Base-by-base conservation (phyloP, 2,888 invertebrate species). In the Mythimna lalbum region DNA sequence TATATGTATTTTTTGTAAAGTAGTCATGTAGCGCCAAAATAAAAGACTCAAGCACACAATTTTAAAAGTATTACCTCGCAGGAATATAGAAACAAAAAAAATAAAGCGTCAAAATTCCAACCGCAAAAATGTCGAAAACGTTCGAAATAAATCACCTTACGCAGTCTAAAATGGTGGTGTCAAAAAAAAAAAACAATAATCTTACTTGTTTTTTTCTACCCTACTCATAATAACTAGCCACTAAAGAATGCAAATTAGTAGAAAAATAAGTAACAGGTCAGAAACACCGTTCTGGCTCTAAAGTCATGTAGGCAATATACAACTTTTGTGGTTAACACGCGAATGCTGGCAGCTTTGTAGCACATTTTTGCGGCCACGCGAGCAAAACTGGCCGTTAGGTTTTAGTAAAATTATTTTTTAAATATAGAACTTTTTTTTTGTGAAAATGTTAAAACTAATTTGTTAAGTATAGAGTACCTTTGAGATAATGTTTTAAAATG, bases 281-380 rank as follows among this genome's bases (percentile, higher is more conserved):
- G 49, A n/a, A 39, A 23, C n/a, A 57, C 23, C 31, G 9, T 52
- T n/a, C 60, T 57, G 27, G 9, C 17, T 69, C 52, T 57, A 59
- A 68, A 72, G 17, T 63, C 31, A 43, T 53, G 70, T 70, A 39
- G 14, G 39, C 12, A 78, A 75, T 82, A 63, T 63, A 78, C 31
- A 78, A 81, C 70, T 74, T 70, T 75, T 80, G 67, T 55, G 75
- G 71, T 69, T 17, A 76, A 59, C 76, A 83, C 70, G 85, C 80
- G 50, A 84, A 64, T 63, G 6, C 31, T 84, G 50, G 21, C 63
- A 31, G 53, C 57, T 57, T 68, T 70, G 59, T 61, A 61, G 9
- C 52, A 71, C 43, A 36, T 70, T 76, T 76, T 72, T 75, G 70
- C 60, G 10, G 56, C 50, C 72, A 74, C 68, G 73, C 70, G 33